Evolutionary conservation across 30 jellyfish, hydroid and myxozoan genomes (phyloP), one percentile per base, ranked within the genome.

Genomic region (Clytia hemisphaerica): DNA sequence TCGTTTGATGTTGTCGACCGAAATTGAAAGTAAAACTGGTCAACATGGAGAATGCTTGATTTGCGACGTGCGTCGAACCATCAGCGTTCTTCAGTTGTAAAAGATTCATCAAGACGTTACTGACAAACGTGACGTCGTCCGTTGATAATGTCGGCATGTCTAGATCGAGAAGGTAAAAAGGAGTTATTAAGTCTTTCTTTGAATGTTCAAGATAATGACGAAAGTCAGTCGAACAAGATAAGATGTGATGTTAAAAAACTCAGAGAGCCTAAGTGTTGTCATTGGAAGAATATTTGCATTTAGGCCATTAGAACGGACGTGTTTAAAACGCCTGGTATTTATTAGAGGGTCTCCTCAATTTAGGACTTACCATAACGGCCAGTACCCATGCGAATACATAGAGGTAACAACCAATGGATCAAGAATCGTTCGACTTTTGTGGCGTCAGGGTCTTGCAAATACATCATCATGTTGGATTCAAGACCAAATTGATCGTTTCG

Each of bases 361-460:
- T 21, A 21, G 57, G 33, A 37, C 96, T 45, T 33, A 89, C 98
- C 98, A 42, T 58, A 71, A 28, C 98, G 70, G 27, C 94, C 87
- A 1, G 98, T 80, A 22, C 93, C 94, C 80, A 89, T 61, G n/a
- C 98, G 57, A 16, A 89, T 59, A 27, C 93, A 75, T n/a, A 89
- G 75, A 9, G 98, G 98, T 6, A 89, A 36, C n/a, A 89, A 38
- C 98, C 98, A 89, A 60, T 64, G 58, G 54, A 80, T 53, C n/a
- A 89, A 75, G 45, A 89, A 89, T 38, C 53, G 72, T 78, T 80
- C 88, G 46, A 64, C 42, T 6, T 83, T 80, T 6, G 19, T 48
- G 7, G 46, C 6, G 15, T 69, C 75, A 7, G 54, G 45, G 16
- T 18, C 15, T 32, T 69, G 81, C 7, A 50, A 12, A 30, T 69